These are phyloP conservation scores for Andinoacara biseriatus DNA, from an alignment of 2,113 vertebrate genomes.

Conservation along the genomic window DNA sequence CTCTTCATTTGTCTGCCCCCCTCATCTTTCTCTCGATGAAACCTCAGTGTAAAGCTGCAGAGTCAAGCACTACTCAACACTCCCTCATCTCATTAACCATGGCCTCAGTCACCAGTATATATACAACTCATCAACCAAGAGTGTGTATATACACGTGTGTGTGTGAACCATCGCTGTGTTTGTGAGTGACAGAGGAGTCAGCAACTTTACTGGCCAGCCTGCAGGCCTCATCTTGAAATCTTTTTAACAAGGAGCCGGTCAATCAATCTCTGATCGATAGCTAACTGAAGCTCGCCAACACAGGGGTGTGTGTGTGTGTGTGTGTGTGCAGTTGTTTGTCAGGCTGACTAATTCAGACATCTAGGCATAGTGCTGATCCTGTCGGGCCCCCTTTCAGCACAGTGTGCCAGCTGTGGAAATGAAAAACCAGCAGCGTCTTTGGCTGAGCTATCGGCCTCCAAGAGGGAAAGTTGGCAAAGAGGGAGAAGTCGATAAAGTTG, in stretches of 20 bases:
- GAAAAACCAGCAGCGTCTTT: slow-evolving; percentile 53
- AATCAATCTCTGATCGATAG: slow-evolving; percentile 79
- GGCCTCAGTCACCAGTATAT: slow-evolving; percentile 63
- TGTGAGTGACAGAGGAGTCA: slow-evolving; percentile 65
- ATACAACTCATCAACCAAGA: slow-evolving; percentile 55
- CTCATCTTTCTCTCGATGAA: neutral
- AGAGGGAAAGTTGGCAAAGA: slow-evolving; percentile 40
- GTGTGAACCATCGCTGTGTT: slow-evolving; percentile 7
- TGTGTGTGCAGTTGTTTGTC: slow-evolving; percentile 14
- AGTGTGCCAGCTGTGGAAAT: slow-evolving; percentile 61
- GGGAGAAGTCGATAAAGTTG: slow-evolving; percentile 59
- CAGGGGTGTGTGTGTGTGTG: slow-evolving; percentile 13
- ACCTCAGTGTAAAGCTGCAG: slow-evolving; percentile 42
- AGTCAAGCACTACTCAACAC: slow-evolving; percentile 53
- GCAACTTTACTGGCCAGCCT: slow-evolving; percentile 68
- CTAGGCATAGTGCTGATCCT: slow-evolving; percentile 31
- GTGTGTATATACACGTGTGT: neutral
- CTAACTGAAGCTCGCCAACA: slow-evolving; percentile 51
- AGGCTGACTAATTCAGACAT: slow-evolving; percentile 57
- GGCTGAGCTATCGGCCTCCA: slow-evolving; percentile 33
- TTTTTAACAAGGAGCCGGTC: slow-evolving; percentile 73
- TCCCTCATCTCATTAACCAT: slow-evolving; percentile 70
- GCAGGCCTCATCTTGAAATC: slow-evolving; percentile 69
- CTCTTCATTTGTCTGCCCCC: neutral
- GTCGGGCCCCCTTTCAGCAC: slow-evolving; percentile 13